These are phyloP conservation scores for Pyralis farinalis DNA, from an alignment of 2,888 invertebrate species.

Conservation along the genomic window DNA sequence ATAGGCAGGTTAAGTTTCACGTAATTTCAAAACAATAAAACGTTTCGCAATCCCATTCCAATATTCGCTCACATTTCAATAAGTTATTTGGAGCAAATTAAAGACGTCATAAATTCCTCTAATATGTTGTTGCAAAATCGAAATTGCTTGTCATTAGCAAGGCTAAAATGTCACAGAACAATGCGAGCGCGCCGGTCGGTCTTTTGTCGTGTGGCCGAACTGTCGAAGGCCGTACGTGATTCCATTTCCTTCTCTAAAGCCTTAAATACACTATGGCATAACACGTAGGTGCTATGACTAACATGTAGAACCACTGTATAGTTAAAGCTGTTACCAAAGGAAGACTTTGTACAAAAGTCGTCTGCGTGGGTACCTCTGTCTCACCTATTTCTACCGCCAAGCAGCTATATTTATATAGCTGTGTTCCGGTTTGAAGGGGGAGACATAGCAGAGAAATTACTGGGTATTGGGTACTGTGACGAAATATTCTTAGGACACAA, in stretches of 20 bases:
- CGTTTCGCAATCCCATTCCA: background rate
- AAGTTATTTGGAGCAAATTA: slow-evolving; percentile 53
- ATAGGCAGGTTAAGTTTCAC: too few species aligned
- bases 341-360: too few species aligned
- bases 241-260: slow-evolving; percentile 63
- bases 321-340: too few species aligned
- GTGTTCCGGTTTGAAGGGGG: too few species aligned
- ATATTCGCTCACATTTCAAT: slow-evolving; percentile 22
- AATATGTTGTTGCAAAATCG: slow-evolving; percentile 70
- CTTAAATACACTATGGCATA: slow-evolving; percentile 5
- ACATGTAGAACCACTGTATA: background rate
- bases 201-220: slow-evolving; percentile 49
- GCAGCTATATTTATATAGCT: too few species aligned
- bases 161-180: slow-evolving; percentile 80
- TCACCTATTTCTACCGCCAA: too few species aligned
- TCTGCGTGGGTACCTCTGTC: too few species aligned
- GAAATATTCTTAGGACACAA: too few species aligned
- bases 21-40: background rate
- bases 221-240: slow-evolving; percentile 73
- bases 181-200: slow-evolving; percentile 50
- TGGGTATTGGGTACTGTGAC: too few species aligned
- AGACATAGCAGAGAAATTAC: too few species aligned
- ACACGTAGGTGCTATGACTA: slow-evolving; percentile 8
- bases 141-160: slow-evolving; percentile 78
- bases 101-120: slow-evolving; percentile 59